Percentiles rank a stretch among this genome's conserved stretches.
Conservation (phyloP, 2,797 vertebrate genomes). For the Ispidina picta region DNA sequence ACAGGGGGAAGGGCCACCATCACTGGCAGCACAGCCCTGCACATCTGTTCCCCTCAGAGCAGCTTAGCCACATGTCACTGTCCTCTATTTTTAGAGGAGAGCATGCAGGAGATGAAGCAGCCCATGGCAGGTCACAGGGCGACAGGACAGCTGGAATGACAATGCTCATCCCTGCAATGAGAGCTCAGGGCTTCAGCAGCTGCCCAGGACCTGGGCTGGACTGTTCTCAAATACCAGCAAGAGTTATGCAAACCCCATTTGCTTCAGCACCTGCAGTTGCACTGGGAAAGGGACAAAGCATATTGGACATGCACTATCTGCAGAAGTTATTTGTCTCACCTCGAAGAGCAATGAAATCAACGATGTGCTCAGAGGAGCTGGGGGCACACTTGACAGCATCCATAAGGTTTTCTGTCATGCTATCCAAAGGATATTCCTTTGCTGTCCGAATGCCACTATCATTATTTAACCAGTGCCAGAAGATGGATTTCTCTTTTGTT, state of each 20-base stretch:
- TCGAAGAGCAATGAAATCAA: not conserved
- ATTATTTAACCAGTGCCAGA: not conserved
- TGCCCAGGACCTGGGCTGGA: not conserved
- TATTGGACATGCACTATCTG: accelerated
- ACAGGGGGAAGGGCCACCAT: accelerated
- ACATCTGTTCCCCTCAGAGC: not conserved
- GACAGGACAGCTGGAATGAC: not conserved
- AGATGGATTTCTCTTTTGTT: conserved; percentile 9
- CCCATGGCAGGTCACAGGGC: accelerated
- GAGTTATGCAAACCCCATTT: not conserved
- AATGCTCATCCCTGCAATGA: not conserved
- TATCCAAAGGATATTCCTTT: conserved; percentile 9
- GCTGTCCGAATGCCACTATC: not conserved
- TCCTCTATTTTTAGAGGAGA: not conserved
- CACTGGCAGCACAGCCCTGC: not conserved
- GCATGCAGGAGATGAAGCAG: not conserved
- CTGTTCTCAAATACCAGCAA: accelerated
- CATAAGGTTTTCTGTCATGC: conserved; percentile 35
- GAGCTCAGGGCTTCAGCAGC: not conserved
- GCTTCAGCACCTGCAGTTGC: accelerated
- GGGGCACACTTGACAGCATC: conserved; percentile 57
- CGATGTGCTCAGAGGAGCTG: conserved; percentile 37
- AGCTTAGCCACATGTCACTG: not conserved
- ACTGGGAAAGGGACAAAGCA: accelerated
- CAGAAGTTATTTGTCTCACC: not conserved